phyloP scores from a whole-genome alignment of 1,140 invertebrate genomes.

The Drosophila kohkoa region DNA sequence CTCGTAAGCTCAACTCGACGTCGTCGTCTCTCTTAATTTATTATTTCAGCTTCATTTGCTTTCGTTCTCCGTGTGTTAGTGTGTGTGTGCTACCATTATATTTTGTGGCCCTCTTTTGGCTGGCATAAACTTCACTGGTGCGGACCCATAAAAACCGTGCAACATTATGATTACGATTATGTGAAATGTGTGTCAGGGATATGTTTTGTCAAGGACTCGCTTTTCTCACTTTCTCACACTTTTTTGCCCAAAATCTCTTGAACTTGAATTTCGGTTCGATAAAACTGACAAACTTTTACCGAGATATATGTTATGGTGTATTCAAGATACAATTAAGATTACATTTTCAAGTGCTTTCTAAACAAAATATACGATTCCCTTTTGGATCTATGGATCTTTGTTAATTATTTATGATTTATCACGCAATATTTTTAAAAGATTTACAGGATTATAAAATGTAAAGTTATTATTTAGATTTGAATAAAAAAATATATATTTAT shows the following conservation, averaged over 20 bases:
- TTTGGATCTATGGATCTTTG: too few species aligned
- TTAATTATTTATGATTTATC: neutral
- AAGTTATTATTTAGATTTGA: too few species aligned
- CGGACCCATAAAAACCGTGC: constrained; percentile 63
- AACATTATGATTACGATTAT: constrained; percentile 73
- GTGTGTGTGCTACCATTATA: constrained; percentile 60
- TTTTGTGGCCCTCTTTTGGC: constrained; percentile 60
- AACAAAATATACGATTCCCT: neutral
- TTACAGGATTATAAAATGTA: too few species aligned
- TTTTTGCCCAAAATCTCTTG: neutral
- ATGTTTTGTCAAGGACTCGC: constrained; percentile 27
- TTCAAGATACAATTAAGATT: constrained; percentile 15
- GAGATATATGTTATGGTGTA: neutral
- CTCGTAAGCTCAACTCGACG: constrained; percentile 38
- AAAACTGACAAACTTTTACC: constrained; percentile 1
- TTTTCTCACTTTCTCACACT: neutral
- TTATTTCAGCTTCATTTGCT: constrained; percentile 75
- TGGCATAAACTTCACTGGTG: constrained; percentile 58
- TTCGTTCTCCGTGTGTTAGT: constrained; percentile 7
- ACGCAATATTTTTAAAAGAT: neutral
- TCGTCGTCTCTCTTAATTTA: constrained; percentile 69
- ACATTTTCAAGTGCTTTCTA: neutral
- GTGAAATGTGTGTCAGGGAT: constrained; percentile 58
- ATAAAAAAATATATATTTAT: too few species aligned
- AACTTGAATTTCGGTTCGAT: constrained; percentile 15